A percentile compares a stretch with the other conserved stretches of the same genome.
These are phyloP conservation scores for Silurus lanzhouensis DNA, from an alignment of 2,797 vertebrate species.

Conservation along the genomic window DNA sequence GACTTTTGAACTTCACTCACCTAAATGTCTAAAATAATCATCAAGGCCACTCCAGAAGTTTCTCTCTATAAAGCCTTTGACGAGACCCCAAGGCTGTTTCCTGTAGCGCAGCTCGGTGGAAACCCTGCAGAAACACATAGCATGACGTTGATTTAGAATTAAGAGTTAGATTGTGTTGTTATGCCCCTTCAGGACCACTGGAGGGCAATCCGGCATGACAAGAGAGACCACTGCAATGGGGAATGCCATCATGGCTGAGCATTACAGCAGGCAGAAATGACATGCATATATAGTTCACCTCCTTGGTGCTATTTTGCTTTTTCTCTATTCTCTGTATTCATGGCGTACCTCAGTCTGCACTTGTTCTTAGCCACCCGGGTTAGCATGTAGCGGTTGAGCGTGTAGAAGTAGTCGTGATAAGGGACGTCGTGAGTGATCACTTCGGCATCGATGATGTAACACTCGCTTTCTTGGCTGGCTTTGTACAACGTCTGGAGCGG, in stretches of 20 bases:
- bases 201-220: not conserved
- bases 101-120: slow-evolving; percentile 95
- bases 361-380: slow-evolving; percentile 96
- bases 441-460: slow-evolving; percentile 95
- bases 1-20: slow-evolving; percentile 68
- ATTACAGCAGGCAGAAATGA: not conserved
- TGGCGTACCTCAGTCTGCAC: slow-evolving; percentile 87
- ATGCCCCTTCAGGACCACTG: not conserved
- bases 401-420: slow-evolving; percentile 99
- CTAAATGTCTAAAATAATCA: slow-evolving; percentile 94
- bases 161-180: not conserved
- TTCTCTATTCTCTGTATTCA: no score
- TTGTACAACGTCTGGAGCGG: slow-evolving; percentile 84
- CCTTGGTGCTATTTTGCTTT: not conserved
- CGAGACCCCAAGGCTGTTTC: slow-evolving; percentile 97
- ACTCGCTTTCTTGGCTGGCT: slow-evolving; percentile 95
- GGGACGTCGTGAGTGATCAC: slow-evolving; percentile 96
- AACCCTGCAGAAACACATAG: slow-evolving; percentile 73
- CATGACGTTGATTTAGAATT: not conserved
- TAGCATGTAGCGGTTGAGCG: slow-evolving; percentile 96
- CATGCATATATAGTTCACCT: not conserved
- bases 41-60: slow-evolving; percentile 98
- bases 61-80: slow-evolving; percentile 99
- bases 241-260: not conserved
- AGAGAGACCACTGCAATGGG: not conserved